phyloP scores from a whole-genome alignment of 2,113 vertebrate species.

The Jaculus jaculus region DNA sequence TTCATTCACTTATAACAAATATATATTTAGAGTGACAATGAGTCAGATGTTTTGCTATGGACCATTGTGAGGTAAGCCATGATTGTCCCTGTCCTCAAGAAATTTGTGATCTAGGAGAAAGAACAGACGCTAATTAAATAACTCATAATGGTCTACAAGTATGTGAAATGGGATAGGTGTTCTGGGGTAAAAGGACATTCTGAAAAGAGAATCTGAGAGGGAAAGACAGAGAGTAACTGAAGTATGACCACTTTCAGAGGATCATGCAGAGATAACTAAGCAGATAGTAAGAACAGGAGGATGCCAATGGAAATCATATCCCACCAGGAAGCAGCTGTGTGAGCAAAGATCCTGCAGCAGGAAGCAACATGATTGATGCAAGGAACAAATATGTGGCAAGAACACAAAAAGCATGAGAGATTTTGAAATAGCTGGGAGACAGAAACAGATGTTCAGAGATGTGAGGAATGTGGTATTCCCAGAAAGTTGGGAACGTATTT shows the following conservation, averaged over 20 bases:
- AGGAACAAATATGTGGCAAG: not conserved
- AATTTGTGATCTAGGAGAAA: not conserved
- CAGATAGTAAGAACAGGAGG: accelerated
- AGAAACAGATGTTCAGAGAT: not conserved
- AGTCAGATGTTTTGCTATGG: not conserved
- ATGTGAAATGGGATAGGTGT: not conserved
- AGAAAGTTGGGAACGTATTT: not conserved
- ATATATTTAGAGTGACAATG: not conserved
- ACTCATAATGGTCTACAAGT: not conserved
- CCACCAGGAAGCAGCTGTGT: not conserved
- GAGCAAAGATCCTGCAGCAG: not conserved
- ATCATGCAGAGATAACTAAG: not conserved
- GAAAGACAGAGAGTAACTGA: not conserved
- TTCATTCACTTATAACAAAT: not conserved
- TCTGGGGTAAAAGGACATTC: not conserved
- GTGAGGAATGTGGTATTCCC: not conserved
- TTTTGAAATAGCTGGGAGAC: not conserved
- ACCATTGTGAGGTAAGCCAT: not conserved
- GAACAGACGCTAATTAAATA: not conserved
- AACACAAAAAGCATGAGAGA: not conserved
- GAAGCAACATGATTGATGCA: not conserved
- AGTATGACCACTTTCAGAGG: not conserved
- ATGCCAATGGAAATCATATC: not conserved
- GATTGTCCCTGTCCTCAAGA: not conserved
- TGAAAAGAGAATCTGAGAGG: not conserved